Conservation (phyloP, 2,888 invertebrate species). For the Trachelus iudaicus region DNA sequence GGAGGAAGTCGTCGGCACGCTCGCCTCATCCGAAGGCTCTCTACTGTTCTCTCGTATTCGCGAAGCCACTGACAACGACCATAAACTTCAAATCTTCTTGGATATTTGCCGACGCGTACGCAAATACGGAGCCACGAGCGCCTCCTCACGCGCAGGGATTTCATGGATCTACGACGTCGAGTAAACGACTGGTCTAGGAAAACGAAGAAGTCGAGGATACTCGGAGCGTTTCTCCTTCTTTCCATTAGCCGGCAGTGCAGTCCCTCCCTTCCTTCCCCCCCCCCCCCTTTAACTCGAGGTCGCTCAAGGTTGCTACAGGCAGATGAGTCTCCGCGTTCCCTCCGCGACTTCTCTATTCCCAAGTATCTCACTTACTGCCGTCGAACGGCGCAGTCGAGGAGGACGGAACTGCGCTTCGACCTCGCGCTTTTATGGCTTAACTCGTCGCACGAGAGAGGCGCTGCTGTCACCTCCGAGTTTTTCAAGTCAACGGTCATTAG, state of each 20-base stretch:
- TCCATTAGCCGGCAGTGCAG: background rate
- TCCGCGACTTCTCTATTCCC: no score
- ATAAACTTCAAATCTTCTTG: background rate
- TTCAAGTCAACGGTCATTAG: no score
- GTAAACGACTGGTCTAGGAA: background rate
- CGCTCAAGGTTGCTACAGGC: no score
- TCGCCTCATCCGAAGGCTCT: no score
- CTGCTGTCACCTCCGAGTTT: no score
- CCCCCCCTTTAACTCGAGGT: conserved; percentile 14
- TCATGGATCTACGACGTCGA: conserved; percentile 16
- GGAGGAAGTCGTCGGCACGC: conserved; percentile 3
- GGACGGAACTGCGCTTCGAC: no score
- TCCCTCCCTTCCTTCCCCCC: background rate
- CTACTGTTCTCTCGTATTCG: no score
- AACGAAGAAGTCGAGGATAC: conserved; percentile 9
- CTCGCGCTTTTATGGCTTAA: no score
- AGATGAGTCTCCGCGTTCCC: no score
- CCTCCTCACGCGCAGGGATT: background rate
- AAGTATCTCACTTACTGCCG: no score
- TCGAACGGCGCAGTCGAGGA: no score
- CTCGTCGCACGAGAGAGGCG: no score
- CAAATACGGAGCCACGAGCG: conserved; percentile 1
- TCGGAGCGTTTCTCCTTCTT: conserved; percentile 16
- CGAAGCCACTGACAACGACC: background rate
- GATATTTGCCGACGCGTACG: background rate